Evolutionary conservation across 2,797 vertebrate species (phyloP), one percentile per base, ranked within the genome.

Genomic region (Hydrocynus forskahlii): DNA sequence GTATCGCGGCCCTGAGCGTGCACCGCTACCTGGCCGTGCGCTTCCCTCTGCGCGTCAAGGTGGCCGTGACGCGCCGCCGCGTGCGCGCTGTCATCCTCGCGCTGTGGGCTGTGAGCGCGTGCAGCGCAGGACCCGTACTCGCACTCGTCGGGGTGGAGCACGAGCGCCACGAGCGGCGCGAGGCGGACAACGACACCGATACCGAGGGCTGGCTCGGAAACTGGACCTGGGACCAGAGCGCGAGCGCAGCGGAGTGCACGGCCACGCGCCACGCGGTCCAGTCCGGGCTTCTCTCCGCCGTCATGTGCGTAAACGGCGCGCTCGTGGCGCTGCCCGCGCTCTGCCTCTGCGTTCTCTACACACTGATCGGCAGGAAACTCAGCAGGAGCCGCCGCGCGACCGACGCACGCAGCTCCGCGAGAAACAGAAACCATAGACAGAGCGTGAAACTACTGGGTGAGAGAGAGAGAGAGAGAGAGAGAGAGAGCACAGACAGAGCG

Each of bases 271-370:
- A 96, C 74, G 98, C 98, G 0, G 94, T 98, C 84, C 94, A 94
- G 87, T 98, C 98, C 0, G 98, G 98, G 3, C 95, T 99, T 77
- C 95, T 99, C 89, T 96, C 94, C 0, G 95, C 95, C 87, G 99
- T 99, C 97, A 96, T 98, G 86, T 99, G 97, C 98, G 91, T 97
- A 87, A 98, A 97, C 57, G 85, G 97, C 60, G 60, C 60, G 64
- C 99, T 97, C 92, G 99, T 99, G 82, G 97, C 99, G 90, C 91
- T 99, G 91, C 98, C 98, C 0, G 97, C 99, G 43, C 97, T 99
- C 81, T 99, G 97, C 84, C 95, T 99, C 86, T 97, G 97, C 0
- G 95, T 99, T 23, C 95, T 99, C 45, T 99, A 99, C 94, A 96
- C 97, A 85, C 96, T 99, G 82, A 99, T 99, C 0, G 97, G 97